Conservation (phyloP, 2,888 invertebrate genomes). For the Eulithis testata region DNA sequence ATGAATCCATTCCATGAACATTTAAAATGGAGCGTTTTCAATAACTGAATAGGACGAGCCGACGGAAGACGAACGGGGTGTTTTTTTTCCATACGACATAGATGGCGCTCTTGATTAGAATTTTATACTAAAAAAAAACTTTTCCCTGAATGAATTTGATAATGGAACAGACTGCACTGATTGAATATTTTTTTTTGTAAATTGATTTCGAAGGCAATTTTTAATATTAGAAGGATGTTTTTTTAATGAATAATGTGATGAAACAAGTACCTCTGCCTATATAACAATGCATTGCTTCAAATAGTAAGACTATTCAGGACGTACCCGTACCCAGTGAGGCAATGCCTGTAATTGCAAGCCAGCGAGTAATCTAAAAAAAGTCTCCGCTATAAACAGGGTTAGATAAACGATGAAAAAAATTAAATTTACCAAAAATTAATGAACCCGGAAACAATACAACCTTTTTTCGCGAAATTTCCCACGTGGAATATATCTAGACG, state of each 20-base stretch:
- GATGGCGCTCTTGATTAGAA: slow-evolving; percentile 51
- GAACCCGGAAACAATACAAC: slow-evolving; percentile 48
- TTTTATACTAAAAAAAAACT: slow-evolving; percentile 48
- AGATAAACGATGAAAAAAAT: slow-evolving; percentile 35
- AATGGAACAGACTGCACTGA: slow-evolving; percentile 8
- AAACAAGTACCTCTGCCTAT: too few relatives aligned
- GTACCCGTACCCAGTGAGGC: too few relatives aligned
- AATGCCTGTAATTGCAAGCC: too few relatives aligned
- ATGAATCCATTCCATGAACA: slow-evolving; percentile 46
- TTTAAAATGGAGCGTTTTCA: slow-evolving; percentile 68
- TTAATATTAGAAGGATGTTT: too few relatives aligned
- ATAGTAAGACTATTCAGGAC: too few relatives aligned
- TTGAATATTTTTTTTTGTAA: slow-evolving; percentile 25
- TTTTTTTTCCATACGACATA: slow-evolving; percentile 47
- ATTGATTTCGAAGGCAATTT: too few relatives aligned
- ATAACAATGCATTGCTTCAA: too few relatives aligned
- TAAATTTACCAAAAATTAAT: slow-evolving; percentile 46
- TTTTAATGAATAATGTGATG: too few relatives aligned
- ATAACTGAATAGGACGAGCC: slow-evolving; percentile 61
- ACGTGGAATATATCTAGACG: slow-evolving; percentile 74
- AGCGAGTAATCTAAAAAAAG: slow-evolving; percentile 5
- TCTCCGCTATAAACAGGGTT: slow-evolving; percentile 28
- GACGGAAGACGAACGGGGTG: slow-evolving; percentile 47
- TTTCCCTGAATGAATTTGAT: slow-evolving; percentile 24
- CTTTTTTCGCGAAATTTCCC: slow-evolving; percentile 73